A percentile compares a stretch with the other conserved stretches of the same genome.
Evolutionary conservation across 2,888 invertebrate species (phyloP).

Genomic region (Plutella xylostella): DNA sequence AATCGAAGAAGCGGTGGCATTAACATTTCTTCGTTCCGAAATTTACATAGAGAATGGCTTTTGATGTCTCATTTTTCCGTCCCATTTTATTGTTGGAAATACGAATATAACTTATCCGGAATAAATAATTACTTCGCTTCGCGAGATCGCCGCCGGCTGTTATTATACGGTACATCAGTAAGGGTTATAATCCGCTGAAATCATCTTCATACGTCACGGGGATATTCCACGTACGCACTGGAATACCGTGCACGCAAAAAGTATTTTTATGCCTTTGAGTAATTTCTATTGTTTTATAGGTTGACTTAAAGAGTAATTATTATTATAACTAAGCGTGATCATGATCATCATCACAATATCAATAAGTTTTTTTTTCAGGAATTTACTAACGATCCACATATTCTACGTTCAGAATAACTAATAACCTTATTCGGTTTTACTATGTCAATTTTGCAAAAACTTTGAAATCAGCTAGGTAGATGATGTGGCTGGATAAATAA

Average conservation of each 20-base stretch:
- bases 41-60: constrained; percentile 40
- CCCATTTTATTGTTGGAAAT: background rate
- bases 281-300: too few relatives aligned
- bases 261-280: background rate
- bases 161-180: constrained; percentile 4
- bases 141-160: background rate
- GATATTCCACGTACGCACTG: background rate
- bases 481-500: too few relatives aligned
- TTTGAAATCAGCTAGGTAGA: too few relatives aligned
- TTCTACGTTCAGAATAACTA: too few relatives aligned
- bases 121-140: constrained; percentile 3
- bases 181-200: constrained; percentile 3
- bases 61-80: constrained; percentile 6
- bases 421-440: too few relatives aligned
- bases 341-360: too few relatives aligned
- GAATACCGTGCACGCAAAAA: background rate
- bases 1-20: constrained; percentile 28
- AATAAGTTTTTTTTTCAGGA: too few relatives aligned
- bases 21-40: constrained; percentile 30
- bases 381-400: too few relatives aligned
- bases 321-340: too few relatives aligned
- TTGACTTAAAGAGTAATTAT: too few relatives aligned
- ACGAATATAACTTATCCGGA: background rate
- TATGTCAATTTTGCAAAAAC: too few relatives aligned
- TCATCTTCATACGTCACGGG: background rate